These are phyloP conservation scores for Campylorhamphus procurvoides DNA, from an alignment of 2,113 vertebrate species.

Conservation along the genomic window DNA sequence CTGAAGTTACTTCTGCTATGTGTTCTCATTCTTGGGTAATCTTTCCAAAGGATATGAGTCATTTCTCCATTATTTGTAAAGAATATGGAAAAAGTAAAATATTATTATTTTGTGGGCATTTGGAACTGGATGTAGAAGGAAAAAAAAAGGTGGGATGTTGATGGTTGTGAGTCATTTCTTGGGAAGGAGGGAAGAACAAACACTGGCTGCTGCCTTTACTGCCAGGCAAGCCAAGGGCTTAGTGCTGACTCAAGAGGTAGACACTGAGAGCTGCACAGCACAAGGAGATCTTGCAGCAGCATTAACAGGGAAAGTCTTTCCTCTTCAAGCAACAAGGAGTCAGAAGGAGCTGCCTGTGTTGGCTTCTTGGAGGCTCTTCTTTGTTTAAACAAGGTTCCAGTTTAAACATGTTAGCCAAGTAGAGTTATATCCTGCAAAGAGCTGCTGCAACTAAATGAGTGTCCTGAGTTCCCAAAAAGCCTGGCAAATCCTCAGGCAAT, in stretches of 20 bases:
- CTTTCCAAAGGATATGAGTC: constrained; percentile 64
- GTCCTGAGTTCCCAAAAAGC: neutral
- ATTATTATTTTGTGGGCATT: constrained; percentile 38
- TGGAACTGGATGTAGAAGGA: neutral
- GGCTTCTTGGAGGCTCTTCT: neutral
- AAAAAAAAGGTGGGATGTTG: constrained; percentile 15
- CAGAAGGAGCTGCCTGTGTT: neutral
- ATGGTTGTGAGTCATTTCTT: constrained; percentile 54
- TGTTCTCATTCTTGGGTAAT: neutral
- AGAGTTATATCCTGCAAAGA: neutral
- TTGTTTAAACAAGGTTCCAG: neutral
- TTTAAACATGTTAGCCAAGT: neutral
- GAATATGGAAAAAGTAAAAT: constrained; percentile 54
- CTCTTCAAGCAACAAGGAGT: neutral
- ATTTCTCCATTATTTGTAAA: constrained; percentile 52
- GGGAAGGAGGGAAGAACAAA: constrained; percentile 31
- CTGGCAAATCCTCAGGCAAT: neutral
- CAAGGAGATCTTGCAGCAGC: neutral
- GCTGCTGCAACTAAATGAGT: neutral
- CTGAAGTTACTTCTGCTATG: constrained; percentile 9
- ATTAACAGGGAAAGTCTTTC: neutral
- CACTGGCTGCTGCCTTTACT: neutral
- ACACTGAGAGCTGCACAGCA: neutral
- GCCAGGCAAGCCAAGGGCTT: neutral
- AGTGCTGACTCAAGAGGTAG: constrained; percentile 41